These are phyloP conservation scores for Pomatorhinus ruficollis DNA, from an alignment of 2,113 vertebrate species.

Conservation along the genomic window DNA sequence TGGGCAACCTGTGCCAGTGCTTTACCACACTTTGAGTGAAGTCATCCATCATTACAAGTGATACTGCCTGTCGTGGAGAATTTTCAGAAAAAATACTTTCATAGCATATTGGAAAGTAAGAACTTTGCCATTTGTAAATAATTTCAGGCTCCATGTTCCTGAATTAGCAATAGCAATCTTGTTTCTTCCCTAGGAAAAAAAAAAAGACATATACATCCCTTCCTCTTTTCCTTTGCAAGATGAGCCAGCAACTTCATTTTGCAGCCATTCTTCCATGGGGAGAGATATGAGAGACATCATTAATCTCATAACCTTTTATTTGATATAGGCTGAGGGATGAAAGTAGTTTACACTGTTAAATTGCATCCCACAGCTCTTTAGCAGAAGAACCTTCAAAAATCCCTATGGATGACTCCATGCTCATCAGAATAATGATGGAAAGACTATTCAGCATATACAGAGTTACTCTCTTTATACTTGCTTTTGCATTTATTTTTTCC, in stretches of 20 bases:
- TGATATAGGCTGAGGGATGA: background rate
- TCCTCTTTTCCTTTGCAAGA: background rate
- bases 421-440: background rate
- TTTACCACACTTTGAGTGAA: background rate
- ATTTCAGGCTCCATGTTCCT: background rate
- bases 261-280: background rate
- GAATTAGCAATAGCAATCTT: background rate
- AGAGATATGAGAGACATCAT: background rate
- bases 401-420: background rate
- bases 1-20: background rate
- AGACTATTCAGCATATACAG: background rate
- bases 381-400: background rate
- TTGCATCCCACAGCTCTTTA: accelerated
- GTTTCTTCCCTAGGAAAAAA: background rate
- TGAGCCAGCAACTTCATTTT: background rate
- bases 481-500: background rate
- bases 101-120: background rate
- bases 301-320: background rate
- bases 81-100: background rate
- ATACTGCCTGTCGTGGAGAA: background rate
- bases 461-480: background rate
- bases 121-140: background rate
- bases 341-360: background rate
- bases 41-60: background rate
- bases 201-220: accelerated